A percentile compares a stretch with the other conserved stretches of the same genome.
These are phyloP conservation scores for Sebastes matsubarae DNA, from an alignment of 2,797 vertebrate species.

Conservation along the genomic window DNA sequence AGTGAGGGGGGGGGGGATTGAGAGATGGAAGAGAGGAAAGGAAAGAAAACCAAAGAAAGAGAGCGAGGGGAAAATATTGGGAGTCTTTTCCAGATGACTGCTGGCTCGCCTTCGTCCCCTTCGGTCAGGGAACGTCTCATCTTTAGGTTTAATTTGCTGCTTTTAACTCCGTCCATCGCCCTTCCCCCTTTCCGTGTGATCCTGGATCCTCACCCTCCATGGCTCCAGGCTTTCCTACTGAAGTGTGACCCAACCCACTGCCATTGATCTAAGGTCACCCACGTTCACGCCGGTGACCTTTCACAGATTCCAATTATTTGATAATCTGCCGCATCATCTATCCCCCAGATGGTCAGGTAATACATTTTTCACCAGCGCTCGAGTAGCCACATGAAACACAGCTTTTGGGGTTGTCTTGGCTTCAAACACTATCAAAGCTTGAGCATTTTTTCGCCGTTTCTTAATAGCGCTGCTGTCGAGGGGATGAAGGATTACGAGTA, in stretches of 20 bases:
- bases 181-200: conserved; percentile 14
- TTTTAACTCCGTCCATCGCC: conserved; percentile 40
- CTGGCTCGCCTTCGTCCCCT: conserved; percentile 27
- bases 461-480: conserved; percentile 24
- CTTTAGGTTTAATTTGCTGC: conserved; percentile 60
- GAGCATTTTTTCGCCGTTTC: not conserved
- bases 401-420: not conserved
- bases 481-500: conserved; percentile 46
- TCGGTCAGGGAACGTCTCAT: conserved; percentile 23
- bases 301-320: conserved; percentile 59
- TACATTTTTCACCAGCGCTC: not conserved
- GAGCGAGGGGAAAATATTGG: conserved; percentile 16
- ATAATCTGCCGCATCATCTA: conserved; percentile 40
- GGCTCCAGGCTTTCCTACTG: conserved; percentile 30
- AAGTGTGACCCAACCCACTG: conserved; percentile 31
- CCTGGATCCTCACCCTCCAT: not conserved
- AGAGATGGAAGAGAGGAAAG: conserved; percentile 26
- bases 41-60: conserved; percentile 13
- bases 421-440: conserved; percentile 19
- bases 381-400: not conserved
- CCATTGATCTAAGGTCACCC: conserved; percentile 60
- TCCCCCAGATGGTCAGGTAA: conserved; percentile 18
- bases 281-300: conserved; percentile 45
- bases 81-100: conserved; percentile 16
- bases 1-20: not conserved